Conservation (phyloP, 1,140 invertebrate genomes). For the Pectinophora gossypiella region DNA sequence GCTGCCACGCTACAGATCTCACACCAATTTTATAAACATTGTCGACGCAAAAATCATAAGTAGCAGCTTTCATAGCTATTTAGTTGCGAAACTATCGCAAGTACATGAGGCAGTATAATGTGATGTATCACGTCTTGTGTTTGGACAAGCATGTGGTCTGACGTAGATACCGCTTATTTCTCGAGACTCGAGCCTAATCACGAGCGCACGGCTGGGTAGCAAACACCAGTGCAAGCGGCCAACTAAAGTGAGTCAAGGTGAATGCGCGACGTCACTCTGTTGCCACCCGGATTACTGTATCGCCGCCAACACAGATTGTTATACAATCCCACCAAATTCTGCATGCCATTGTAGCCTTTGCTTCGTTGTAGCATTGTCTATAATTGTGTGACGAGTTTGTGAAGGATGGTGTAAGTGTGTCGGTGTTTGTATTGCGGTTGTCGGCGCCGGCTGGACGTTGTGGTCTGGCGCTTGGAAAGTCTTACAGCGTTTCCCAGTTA, state of each 20-base stretch:
- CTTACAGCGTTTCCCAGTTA: conserved; percentile 4
- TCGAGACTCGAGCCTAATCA: conserved; percentile 38
- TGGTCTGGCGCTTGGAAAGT: conserved; percentile 27
- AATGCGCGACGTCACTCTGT: conserved; percentile 52
- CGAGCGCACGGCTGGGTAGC: conserved; percentile 36
- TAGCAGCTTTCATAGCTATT: no score
- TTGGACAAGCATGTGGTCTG: not conserved
- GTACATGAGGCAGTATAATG: no score
- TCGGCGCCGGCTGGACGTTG: conserved; percentile 31
- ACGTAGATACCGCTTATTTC: not conserved
- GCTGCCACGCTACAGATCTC: no score
- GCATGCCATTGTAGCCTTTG: not conserved
- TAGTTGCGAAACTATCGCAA: no score
- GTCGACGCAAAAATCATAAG: no score
- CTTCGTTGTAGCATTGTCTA: not conserved
- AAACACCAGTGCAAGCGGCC: conserved; percentile 50
- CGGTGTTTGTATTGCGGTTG: conserved; percentile 9
- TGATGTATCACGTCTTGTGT: not conserved
- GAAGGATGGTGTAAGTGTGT: not conserved
- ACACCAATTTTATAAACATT: no score
- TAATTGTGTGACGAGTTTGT: not conserved
- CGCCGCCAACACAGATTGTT: conserved; percentile 1
- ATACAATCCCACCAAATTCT: not conserved
- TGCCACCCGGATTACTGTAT: conserved; percentile 56
- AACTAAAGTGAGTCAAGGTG: conserved; percentile 67